Conservation (phyloP, 2,797 vertebrate species). For the Macroramphosus scolopax region DNA sequence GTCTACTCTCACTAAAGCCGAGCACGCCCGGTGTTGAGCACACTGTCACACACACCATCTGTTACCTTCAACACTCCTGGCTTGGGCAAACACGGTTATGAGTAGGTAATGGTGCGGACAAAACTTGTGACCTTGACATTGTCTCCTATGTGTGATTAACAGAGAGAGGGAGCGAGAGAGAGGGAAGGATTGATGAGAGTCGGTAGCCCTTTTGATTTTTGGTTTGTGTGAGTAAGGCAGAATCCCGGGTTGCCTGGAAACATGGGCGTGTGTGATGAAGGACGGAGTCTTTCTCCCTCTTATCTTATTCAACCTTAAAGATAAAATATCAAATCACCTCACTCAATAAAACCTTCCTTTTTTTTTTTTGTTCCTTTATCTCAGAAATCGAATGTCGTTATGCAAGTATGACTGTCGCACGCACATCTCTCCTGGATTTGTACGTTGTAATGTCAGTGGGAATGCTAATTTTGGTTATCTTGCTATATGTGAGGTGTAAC, state of each 20-base stretch:
- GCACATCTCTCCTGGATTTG: slow-evolving; percentile 25
- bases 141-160: slow-evolving; percentile 71
- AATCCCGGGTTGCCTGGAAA: slow-evolving; percentile 76
- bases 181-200: slow-evolving; percentile 77
- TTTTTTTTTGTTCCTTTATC: slow-evolving; percentile 41
- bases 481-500: too few relatives aligned
- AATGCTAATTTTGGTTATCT: too few relatives aligned
- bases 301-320: slow-evolving; percentile 62
- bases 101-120: slow-evolving; percentile 79
- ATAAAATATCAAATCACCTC: slow-evolving; percentile 60
- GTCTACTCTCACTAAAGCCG: slow-evolving; percentile 64
- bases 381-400: slow-evolving; percentile 37
- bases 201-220: slow-evolving; percentile 62
- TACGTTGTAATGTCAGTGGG: slow-evolving; percentile 29
- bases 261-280: slow-evolving; percentile 56
- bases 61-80: slow-evolving; percentile 68
- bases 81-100: slow-evolving; percentile 76
- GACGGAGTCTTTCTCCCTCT: slow-evolving; percentile 43
- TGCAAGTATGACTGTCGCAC: slow-evolving; percentile 10
- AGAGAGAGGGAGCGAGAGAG: slow-evolving; percentile 52
- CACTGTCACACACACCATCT: slow-evolving; percentile 76
- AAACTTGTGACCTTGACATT: slow-evolving; percentile 79
- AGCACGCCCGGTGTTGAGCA: slow-evolving; percentile 63
- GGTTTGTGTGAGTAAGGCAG: slow-evolving; percentile 56
- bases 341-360: slow-evolving; percentile 40